Evolutionary conservation across 2,113 vertebrate genomes (phyloP), one percentile per base, ranked within the genome.

Genomic region (Scophthalmus maximus): DNA sequence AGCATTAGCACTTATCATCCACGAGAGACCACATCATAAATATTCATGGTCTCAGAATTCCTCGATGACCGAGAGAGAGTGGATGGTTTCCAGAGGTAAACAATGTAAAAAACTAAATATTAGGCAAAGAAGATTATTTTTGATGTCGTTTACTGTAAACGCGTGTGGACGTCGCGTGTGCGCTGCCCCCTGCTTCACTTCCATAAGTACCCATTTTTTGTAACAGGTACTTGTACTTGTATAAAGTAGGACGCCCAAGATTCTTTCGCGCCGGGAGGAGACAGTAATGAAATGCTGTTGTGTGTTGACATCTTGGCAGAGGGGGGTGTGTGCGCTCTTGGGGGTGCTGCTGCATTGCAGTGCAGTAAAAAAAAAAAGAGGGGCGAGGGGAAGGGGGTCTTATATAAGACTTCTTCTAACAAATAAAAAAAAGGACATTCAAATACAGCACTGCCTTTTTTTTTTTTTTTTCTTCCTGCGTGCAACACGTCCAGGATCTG

Each of bases 321-420:
- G 47, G 20, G 52, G 59, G 25, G 73, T 66, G 70, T 76, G 62
- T 38, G 51, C 73, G 78, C 81, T 85, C 46, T n/a, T 68, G 68
- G 86, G 83, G 85, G 78, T 85, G 81, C 81, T 89, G 85, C 88
- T 91, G 89, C 91, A 91, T 76, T 91, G 91, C 91, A 81, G 82
- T 88, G 79, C 62, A 87, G 75, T 75, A 70, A 85, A 10, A n/a
- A n/a, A n/a, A n/a, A n/a, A n/a, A n/a, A n/a, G n/a, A 53, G 78
- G 79, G 79, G 55, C 59, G 79, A 81, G 82, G 25, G 76, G 72
- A 74, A 34, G 68, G 84, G 79, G n/a, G 81, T 88, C 87, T 91
- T 92, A 88, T 88, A 68, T 91, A 91, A 91, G 81, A 87, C 75
- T 82, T 81, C 83, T n/a, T 78, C 72, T 85, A 78, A 55, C 46